Evolutionary conservation across 2,797 vertebrate species (phyloP).

Genomic region (Acrossocheilus fasciatus): DNA sequence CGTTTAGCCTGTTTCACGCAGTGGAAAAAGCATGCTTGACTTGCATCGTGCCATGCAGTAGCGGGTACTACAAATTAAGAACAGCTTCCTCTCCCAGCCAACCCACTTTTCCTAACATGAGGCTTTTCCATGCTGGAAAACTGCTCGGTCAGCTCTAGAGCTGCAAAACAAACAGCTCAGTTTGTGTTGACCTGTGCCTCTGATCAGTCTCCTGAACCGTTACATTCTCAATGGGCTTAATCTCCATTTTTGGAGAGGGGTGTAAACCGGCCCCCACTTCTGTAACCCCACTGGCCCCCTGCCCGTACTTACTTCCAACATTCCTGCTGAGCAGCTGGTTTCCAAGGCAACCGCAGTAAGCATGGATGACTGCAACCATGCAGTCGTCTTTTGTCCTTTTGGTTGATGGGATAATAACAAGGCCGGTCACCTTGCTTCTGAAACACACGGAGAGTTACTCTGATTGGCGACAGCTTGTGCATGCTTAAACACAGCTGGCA

Average conservation of each 20-base stretch:
- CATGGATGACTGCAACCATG: conserved; percentile 49
- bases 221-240: conserved; percentile 52
- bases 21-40: conserved; percentile 58
- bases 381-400: conserved; percentile 47
- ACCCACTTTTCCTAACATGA: conserved; percentile 28
- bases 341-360: conserved; percentile 61
- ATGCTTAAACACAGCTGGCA: conserved; percentile 47
- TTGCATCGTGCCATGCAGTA: conserved; percentile 54
- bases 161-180: conserved; percentile 45
- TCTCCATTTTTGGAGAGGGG: conserved; percentile 46
- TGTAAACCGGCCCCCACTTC: background rate
- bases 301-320: conserved; percentile 46
- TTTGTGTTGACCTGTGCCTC: conserved; percentile 52
- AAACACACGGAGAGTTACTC: conserved; percentile 43
- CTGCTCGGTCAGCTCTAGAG: conserved; percentile 47
- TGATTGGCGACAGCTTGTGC: conserved; percentile 49
- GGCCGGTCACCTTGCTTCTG: conserved; percentile 59
- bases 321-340: conserved; percentile 59
- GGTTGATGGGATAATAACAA: conserved; percentile 61
- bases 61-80: conserved; percentile 56
- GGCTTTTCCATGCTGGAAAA: conserved; percentile 40
- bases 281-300: background rate
- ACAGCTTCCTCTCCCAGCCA: conserved; percentile 48
- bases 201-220: conserved; percentile 47
- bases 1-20: conserved; percentile 62